Evolutionary conservation across 2,797 vertebrate genomes (phyloP).

Genomic region (Hipposideros larvatus): DNA sequence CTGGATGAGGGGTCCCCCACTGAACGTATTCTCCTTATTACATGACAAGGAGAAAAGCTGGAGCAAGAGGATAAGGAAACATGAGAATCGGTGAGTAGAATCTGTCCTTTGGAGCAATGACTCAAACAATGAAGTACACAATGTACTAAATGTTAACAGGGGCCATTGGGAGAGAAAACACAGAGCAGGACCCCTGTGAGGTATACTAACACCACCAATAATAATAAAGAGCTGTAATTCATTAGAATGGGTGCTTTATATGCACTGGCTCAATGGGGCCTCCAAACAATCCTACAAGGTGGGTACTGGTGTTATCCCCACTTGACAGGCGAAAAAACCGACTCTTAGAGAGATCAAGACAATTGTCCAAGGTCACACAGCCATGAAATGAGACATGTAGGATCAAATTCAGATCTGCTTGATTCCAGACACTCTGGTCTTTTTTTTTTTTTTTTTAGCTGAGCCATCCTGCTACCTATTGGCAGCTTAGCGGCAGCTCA

Average conservation of each 20-base stretch:
- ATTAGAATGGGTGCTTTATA: background rate
- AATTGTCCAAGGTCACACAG: background rate
- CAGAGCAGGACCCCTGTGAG: background rate
- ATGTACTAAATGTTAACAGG: background rate
- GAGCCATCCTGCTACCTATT: too few species aligned
- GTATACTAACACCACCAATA: background rate
- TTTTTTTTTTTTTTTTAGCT: too few species aligned
- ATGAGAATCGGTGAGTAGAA: conserved; percentile 13
- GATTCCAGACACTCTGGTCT: background rate
- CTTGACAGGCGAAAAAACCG: conserved; percentile 25
- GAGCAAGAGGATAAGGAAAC: conserved; percentile 25
- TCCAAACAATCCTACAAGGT: background rate
- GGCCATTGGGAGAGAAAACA: background rate
- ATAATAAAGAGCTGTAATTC: background rate
- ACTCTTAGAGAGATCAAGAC: conserved; percentile 1
- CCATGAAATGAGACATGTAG: conserved; percentile 23
- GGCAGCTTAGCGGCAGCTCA: too few species aligned
- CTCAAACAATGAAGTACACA: background rate
- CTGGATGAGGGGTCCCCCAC: background rate
- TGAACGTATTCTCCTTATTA: background rate
- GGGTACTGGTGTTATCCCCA: background rate
- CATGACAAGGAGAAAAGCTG: background rate
- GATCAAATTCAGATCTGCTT: conserved; percentile 38
- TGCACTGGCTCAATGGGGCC: background rate
- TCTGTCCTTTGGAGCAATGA: conserved; percentile 38